These are phyloP conservation scores for Menidia menidia DNA, from an alignment of 2,797 vertebrate genomes.

Conservation along the genomic window DNA sequence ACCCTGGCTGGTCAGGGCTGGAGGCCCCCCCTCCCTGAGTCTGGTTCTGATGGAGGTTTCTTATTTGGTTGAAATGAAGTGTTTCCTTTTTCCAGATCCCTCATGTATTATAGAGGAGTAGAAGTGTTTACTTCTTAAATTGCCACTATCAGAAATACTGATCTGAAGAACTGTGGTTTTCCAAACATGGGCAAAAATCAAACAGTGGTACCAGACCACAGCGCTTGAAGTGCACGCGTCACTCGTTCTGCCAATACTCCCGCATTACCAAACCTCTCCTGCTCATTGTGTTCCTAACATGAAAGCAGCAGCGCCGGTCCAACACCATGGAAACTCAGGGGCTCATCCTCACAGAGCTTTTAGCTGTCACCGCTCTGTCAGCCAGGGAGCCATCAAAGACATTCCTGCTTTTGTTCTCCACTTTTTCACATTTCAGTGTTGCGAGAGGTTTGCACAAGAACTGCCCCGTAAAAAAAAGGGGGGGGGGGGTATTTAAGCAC, in stretches of 20 bases:
- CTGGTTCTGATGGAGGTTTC: too few species aligned
- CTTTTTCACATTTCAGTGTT: constrained; percentile 57
- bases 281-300: constrained; percentile 55
- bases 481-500: background rate
- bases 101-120: too few species aligned
- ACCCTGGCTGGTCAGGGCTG: too few species aligned
- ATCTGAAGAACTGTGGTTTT: background rate
- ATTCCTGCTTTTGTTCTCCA: constrained; percentile 66
- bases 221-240: constrained; percentile 2
- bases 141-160: too few species aligned
- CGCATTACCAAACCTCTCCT: constrained; percentile 26
- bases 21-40: too few species aligned
- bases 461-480: constrained; percentile 5
- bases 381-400: constrained; percentile 70
- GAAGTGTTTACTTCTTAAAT: background rate
- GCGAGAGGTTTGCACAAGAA: constrained; percentile 31
- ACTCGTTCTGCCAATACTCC: constrained; percentile 14
- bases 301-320: constrained; percentile 59
- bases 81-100: too few species aligned
- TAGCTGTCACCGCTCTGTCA: constrained; percentile 38
- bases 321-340: constrained; percentile 79
- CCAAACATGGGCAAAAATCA: constrained; percentile 3
- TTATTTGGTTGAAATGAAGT: too few species aligned
- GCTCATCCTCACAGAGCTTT: constrained; percentile 39
- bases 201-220: background rate